Evolutionary conservation across 64 coral and sea anemone species (phyloP).

Genomic region (Astreopora myriophthalma): DNA sequence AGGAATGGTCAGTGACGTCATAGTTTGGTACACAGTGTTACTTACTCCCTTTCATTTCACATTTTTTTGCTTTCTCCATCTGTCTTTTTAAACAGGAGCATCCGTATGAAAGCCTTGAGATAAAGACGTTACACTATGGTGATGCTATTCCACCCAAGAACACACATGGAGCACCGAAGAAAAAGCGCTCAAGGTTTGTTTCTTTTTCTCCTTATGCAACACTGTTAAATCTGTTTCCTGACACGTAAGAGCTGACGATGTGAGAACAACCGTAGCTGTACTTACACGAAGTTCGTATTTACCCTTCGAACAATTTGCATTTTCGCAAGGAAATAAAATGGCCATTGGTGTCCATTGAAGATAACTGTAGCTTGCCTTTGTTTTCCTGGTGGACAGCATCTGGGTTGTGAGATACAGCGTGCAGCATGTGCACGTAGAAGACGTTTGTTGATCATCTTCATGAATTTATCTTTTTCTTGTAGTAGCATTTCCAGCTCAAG

Average conservation of each 20-base stretch:
- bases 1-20: too few relatives aligned
- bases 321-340: too few relatives aligned
- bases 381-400: neutral
- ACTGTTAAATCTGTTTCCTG: neutral
- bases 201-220: neutral
- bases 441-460: neutral
- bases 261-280: too few relatives aligned
- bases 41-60: too few relatives aligned
- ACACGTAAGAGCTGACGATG: too few relatives aligned
- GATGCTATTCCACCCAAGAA: neutral
- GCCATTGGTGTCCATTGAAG: too few relatives aligned
- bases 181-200: constrained; percentile 27
- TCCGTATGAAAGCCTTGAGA: neutral
- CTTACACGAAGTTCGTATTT: too few relatives aligned
- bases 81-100: neutral
- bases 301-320: too few relatives aligned
- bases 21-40: neutral
- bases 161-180: neutral
- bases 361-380: too few relatives aligned
- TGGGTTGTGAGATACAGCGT: neutral
- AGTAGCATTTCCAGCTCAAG: constrained; percentile 22
- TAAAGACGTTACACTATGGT: neutral
- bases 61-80: neutral
- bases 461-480: neutral
- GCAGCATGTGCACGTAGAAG: too few relatives aligned